Evolutionary conservation across 2,113 vertebrate species (phyloP), one percentile per base, ranked within the genome.

Genomic region (Leptobrachium ailaonicum): DNA sequence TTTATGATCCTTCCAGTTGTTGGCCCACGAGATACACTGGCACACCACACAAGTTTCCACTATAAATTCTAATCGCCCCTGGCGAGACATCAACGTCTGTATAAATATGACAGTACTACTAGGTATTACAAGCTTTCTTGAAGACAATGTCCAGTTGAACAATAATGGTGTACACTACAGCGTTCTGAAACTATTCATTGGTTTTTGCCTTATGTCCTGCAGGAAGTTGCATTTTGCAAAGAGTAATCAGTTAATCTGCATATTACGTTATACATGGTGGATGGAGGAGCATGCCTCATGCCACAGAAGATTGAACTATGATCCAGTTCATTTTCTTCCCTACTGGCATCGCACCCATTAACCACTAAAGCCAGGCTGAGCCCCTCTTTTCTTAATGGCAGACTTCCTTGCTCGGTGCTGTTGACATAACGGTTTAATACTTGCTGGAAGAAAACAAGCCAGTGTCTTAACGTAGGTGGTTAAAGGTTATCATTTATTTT

Each of bases 331-430:
- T 58, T 11, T 60, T 41, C n/a, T 60, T 43, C 10, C 32, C 40
- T 8, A 41, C 40, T 66, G 63, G 20, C 63, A 11, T 20, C 6
- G 62, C 13, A 64, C 32, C 62, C 1, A 1, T 3, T 64, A 64
- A 64, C 45, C 8, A 5, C 47, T 8, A 50, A 60, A 11, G 8
- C 56, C 56, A 60, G 56, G 56, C 10, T 2, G 56, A 2, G 13
- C 62, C 32, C 32, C 62, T 73, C 77, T 73, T 73, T 80, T 66
- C 77, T 80, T 41, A 80, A 64, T 67, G 63, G 41, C 45, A 44
- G 41, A 43, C 71, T 67, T 80, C 71, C 6, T 80, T 80, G 77
- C 77, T 73, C 54, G 77, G 77, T 80, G 71, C 70, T 80, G 60
- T 56, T 14, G 77, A 80, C 77, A 4, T 80, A 73, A 50, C 70